Evolutionary conservation across 2,888 invertebrate genomes (phyloP), one percentile per base, ranked within the genome.

Genomic region (Drosophila bunnanda): DNA sequence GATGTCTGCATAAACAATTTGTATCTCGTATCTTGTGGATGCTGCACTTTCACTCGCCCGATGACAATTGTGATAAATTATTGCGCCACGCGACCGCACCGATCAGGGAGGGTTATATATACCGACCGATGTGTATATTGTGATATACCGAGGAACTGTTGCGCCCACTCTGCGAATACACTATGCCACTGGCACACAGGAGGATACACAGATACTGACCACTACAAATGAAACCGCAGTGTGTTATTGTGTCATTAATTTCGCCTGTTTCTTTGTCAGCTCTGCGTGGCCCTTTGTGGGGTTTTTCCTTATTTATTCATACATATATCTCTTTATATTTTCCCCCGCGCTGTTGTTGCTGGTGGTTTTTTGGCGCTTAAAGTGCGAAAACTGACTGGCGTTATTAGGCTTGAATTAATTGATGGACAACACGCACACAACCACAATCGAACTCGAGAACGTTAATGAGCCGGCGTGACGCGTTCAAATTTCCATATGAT

Each of bases 31-130:
- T 65, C 65, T 81, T 54, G 22, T 55, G 66, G 53, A 64, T 72
- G 66, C 34, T 75, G 78, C 82, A 82, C 86, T 88, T 79, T 73
- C 80, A 60, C 77, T 65, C 41, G 46, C 15, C 57, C 32, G 52
- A 41, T 65, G 77, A 75, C 89, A 88, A 85, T 89, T 89, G 87
- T 88, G 89, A 85, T 85, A 86, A 89, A 85, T 89, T 80, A 77
- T 88, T 30, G 70, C 60, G 77, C 74, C 85, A 89, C 82, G 82
- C 85, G 88, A 78, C 64, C 54, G 70, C 43, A 55, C 53, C 4
- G 64, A 61, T 56, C 52, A 8, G 34, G 10, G 50, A 62, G 66
- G 22, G 6, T 13, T 50, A 50, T 28, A 22, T 15, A 28, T 57
- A 38, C 39, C 25, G 28, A 28, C 25, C n/a, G n/a, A 12, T 34